These are phyloP conservation scores for Papilio helenus DNA, from an alignment of 1,140 invertebrate genomes.

Conservation along the genomic window DNA sequence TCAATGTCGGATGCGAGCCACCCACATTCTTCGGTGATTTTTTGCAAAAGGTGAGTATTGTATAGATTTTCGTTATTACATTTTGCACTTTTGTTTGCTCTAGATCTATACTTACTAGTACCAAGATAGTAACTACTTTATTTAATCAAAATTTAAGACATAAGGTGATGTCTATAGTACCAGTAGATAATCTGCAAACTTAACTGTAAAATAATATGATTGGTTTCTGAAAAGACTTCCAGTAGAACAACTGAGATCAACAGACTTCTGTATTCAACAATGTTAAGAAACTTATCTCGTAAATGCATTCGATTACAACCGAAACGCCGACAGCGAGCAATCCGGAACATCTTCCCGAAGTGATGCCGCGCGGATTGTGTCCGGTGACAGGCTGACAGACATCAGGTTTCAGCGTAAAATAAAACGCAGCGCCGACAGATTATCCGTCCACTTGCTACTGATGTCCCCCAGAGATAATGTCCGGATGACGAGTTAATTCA, in stretches of 20 bases:
- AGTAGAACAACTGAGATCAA: too few species aligned
- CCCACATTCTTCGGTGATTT: slow-evolving; percentile 56
- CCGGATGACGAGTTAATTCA: slow-evolving; percentile 70
- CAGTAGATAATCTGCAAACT: too few species aligned
- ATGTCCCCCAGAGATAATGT: slow-evolving; percentile 68
- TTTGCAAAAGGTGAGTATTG: slow-evolving; percentile 52
- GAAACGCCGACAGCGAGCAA: slow-evolving; percentile 10
- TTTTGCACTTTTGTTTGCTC: not conserved
- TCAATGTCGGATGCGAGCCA: slow-evolving; percentile 61
- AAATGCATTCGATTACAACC: slow-evolving; percentile 5
- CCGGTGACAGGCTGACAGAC: slow-evolving; percentile 53
- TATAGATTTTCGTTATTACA: slow-evolving; percentile 21
- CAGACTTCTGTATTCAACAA: not conserved
- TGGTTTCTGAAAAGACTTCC: not conserved
- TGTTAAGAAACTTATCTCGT: not conserved
- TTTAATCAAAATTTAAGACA: too few species aligned
- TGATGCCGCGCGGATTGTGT: slow-evolving; percentile 28
- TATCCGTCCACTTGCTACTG: slow-evolving; percentile 61
- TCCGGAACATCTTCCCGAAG: slow-evolving; percentile 11
- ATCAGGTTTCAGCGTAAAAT: slow-evolving; percentile 55
- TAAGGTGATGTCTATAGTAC: too few species aligned
- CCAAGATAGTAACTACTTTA: too few species aligned
- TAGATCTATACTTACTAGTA: not conserved
- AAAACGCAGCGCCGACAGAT: slow-evolving; percentile 64
- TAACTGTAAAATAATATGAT: not conserved